Evolutionary conservation across 2,888 invertebrate species (phyloP).

Genomic region (Lepidochitona cinerea): DNA sequence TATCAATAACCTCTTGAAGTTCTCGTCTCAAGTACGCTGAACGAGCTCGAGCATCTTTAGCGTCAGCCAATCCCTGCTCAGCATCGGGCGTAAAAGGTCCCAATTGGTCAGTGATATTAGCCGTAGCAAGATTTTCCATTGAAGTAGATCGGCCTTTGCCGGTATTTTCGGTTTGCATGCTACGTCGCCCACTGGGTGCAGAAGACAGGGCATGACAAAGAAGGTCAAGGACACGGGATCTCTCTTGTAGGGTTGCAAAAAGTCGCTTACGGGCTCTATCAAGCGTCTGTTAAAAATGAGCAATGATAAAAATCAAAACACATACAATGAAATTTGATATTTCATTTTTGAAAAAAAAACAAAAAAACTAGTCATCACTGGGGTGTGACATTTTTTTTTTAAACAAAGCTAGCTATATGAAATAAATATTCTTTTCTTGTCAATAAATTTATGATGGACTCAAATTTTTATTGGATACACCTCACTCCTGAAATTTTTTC

Average conservation of each 20-base stretch:
- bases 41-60: slow-evolving; percentile 50
- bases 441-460: no score
- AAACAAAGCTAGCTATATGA: no score
- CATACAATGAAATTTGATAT: no score
- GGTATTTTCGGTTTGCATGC: not conserved
- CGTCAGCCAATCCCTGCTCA: slow-evolving; percentile 63
- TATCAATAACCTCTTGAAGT: slow-evolving; percentile 53
- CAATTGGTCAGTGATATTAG: slow-evolving; percentile 52
- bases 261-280: slow-evolving; percentile 63
- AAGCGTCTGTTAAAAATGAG: slow-evolving; percentile 41
- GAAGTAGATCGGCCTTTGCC: not conserved
- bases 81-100: slow-evolving; percentile 67
- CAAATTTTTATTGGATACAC: no score
- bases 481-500: no score
- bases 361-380: no score
- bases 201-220: slow-evolving; percentile 64
- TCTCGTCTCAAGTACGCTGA: slow-evolving; percentile 60
- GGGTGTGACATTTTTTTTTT: no score
- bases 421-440: no score
- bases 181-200: slow-evolving; percentile 23
- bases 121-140: not conserved
- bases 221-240: slow-evolving; percentile 67
- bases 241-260: slow-evolving; percentile 62
- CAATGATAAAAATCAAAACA: not conserved
- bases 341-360: no score